These are phyloP conservation scores for Alloscopus bannaensis DNA, from an alignment of 2,888 invertebrate genomes.

Conservation along the genomic window DNA sequence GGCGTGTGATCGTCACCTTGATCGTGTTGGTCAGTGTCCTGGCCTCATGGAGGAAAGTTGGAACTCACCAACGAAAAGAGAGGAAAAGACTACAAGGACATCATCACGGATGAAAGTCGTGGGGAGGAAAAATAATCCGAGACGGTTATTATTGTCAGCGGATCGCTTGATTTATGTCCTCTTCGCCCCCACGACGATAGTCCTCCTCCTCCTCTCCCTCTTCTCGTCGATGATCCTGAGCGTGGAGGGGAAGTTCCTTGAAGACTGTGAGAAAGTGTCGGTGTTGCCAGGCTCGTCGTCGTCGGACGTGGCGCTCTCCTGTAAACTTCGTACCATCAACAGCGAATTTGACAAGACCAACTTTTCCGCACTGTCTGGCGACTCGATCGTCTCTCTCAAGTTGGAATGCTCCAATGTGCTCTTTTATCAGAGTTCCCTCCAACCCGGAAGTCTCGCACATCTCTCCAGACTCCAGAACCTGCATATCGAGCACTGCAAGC, in stretches of 20 bases:
- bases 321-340: slow-evolving; percentile 88
- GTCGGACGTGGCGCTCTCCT: slow-evolving; percentile 86
- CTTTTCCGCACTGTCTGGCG: slow-evolving; percentile 79
- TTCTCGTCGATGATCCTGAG: slow-evolving; percentile 2
- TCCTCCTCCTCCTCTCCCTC: slow-evolving; percentile 28
- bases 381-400: slow-evolving; percentile 86
- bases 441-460: slow-evolving; percentile 83
- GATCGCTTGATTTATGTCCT: slow-evolving; percentile 65
- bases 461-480: slow-evolving; percentile 87
- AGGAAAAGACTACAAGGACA: slow-evolving; percentile 2
- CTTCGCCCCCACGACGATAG: neutral
- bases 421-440: slow-evolving; percentile 86
- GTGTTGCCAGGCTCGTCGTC: slow-evolving; percentile 56
- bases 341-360: slow-evolving; percentile 92
- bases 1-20: slow-evolving; percentile 54
- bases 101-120: slow-evolving; percentile 18
- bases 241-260: slow-evolving; percentile 66
- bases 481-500: slow-evolving; percentile 89
- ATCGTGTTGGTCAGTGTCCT: slow-evolving; percentile 37
- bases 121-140: slow-evolving; percentile 38
- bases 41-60: slow-evolving; percentile 37
- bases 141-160: slow-evolving; percentile 57
- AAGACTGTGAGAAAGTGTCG: slow-evolving; percentile 65
- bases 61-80: slow-evolving; percentile 36
- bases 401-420: slow-evolving; percentile 88